Conservation (phyloP, 2,888 invertebrate species). For the Dascillus cervinus region DNA sequence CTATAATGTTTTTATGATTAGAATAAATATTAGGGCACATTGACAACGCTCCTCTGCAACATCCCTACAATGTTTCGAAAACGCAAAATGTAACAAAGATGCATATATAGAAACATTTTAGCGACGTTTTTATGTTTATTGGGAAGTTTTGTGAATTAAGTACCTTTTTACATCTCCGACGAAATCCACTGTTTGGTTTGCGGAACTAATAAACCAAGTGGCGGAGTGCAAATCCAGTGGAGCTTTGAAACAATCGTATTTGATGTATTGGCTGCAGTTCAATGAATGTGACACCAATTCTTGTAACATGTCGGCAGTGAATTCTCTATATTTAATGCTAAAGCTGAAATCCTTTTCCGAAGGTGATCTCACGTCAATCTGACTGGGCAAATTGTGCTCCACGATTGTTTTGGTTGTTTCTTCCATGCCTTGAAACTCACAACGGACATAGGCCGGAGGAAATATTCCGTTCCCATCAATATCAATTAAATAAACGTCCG, state of each 20-base stretch:
- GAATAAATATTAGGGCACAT: constrained; percentile 10
- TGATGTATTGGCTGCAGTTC: constrained; percentile 82
- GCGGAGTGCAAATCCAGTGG: constrained; percentile 80
- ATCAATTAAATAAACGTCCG: constrained; percentile 87
- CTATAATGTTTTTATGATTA: constrained; percentile 43
- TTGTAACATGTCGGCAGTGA: constrained; percentile 84
- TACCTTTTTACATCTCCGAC: constrained; percentile 77
- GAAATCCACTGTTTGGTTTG: constrained; percentile 67
- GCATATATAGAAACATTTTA: too few relatives aligned
- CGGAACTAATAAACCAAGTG: constrained; percentile 83
- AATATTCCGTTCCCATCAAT: constrained; percentile 90
- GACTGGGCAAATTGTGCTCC: constrained; percentile 84
- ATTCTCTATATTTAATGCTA: constrained; percentile 80
- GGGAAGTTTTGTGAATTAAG: too few relatives aligned
- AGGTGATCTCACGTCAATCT: constrained; percentile 77
- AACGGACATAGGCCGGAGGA: constrained; percentile 86
- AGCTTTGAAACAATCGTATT: constrained; percentile 84
- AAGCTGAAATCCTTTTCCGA: constrained; percentile 76
- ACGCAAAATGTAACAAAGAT: too few relatives aligned
- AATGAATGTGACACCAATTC: constrained; percentile 83
- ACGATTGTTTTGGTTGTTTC: constrained; percentile 82
- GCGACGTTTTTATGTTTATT: too few relatives aligned
- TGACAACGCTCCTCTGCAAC: too few relatives aligned
- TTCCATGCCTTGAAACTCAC: constrained; percentile 82
- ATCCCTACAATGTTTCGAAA: too few relatives aligned